phyloP scores from a whole-genome alignment of 2,797 vertebrate genomes.

The Acipenser transmontanus region DNA sequence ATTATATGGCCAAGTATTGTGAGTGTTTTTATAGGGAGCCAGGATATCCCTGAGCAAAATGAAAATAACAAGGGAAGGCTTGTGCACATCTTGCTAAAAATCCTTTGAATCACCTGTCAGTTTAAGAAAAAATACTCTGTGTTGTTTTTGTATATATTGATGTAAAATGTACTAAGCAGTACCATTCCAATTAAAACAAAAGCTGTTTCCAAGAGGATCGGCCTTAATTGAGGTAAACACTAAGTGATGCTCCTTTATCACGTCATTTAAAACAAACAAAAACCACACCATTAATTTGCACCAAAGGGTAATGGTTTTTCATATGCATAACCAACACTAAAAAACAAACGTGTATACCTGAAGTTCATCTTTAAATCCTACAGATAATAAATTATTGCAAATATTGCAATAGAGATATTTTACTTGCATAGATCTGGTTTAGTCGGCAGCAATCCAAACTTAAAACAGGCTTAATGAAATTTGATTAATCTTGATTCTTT shows the following conservation, averaged over 20 bases:
- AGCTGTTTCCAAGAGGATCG: too few species aligned
- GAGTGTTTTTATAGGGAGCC: not conserved
- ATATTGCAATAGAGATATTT: not conserved
- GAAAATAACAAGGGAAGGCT: not conserved
- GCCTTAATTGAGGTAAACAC: too few species aligned
- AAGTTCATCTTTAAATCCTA: not conserved
- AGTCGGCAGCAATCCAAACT: not conserved
- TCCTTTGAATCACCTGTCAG: too few species aligned
- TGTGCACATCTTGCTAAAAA: too few species aligned
- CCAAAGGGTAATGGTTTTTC: too few species aligned
- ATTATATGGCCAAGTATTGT: not conserved
- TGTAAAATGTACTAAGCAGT: too few species aligned
- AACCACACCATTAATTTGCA: too few species aligned
- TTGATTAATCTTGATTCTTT: not conserved
- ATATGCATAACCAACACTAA: not conserved
- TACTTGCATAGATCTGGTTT: too few species aligned
- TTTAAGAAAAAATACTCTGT: not conserved
- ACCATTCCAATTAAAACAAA: too few species aligned
- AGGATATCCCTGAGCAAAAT: not conserved
- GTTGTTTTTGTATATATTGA: not conserved
- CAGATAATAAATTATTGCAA: not conserved
- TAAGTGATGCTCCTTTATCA: too few species aligned
- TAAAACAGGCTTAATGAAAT: not conserved
- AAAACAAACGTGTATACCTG: not conserved
- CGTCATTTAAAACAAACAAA: too few species aligned